A percentile compares a stretch with the other conserved stretches of the same genome.
These are phyloP conservation scores for Cryptosula pallasiana DNA, from an alignment of 2,888 invertebrate species.

Conservation along the genomic window DNA sequence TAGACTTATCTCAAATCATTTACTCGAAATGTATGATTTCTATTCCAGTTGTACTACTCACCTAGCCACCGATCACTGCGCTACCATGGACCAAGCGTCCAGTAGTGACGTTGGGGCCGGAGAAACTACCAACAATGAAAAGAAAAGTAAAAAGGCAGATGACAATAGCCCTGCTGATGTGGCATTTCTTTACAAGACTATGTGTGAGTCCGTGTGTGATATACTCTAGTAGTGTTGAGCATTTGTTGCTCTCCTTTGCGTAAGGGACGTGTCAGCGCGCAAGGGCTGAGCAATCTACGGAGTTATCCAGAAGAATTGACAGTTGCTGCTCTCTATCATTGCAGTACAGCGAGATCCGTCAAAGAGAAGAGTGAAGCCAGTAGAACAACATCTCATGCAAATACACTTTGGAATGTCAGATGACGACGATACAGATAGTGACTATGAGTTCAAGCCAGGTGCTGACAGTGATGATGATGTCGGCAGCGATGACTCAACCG, in stretches of 20 bases:
- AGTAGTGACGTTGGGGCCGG: background rate
- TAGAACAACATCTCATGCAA: constrained; percentile 53
- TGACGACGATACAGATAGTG: constrained; percentile 89
- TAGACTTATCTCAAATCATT: too few relatives aligned
- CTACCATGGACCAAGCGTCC: too few relatives aligned
- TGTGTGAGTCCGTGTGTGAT: constrained; percentile 44
- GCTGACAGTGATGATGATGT: constrained; percentile 54
- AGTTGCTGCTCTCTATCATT: too few relatives aligned
- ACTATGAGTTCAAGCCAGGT: constrained; percentile 62
- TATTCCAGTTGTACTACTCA: too few relatives aligned
- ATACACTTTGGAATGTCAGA: constrained; percentile 64
- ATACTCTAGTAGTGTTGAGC: too few relatives aligned
- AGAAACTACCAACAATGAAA: background rate
- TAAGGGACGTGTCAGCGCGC: too few relatives aligned
- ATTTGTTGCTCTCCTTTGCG: too few relatives aligned
- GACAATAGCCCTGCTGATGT: constrained; percentile 29
- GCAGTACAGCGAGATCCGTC: constrained; percentile 64
- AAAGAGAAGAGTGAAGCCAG: constrained; percentile 75
- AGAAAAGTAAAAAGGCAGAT: background rate
- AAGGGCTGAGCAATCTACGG: too few relatives aligned
- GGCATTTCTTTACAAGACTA: constrained; percentile 42
- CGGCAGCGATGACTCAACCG: constrained; percentile 29
- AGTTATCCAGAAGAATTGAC: too few relatives aligned
- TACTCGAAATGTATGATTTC: too few relatives aligned
- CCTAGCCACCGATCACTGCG: too few relatives aligned